Conservation (phyloP, 2,888 invertebrate species). For the Tiliacea aurago region DNA sequence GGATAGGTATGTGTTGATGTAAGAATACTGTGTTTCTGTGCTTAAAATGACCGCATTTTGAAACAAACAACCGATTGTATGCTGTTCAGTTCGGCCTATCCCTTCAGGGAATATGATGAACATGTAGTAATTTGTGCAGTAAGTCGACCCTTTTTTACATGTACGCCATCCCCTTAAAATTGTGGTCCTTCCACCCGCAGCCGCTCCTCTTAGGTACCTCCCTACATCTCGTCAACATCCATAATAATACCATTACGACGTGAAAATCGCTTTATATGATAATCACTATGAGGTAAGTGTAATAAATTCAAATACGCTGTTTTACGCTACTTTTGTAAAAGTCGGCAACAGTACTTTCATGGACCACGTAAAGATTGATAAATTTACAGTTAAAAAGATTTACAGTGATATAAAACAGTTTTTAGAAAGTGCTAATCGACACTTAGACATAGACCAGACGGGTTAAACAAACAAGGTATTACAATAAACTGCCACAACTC, state of each 20-base stretch:
- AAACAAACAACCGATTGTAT: background rate
- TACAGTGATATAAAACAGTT: constrained; percentile 48
- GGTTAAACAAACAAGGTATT: constrained; percentile 38
- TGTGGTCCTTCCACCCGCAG: background rate
- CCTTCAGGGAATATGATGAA: background rate
- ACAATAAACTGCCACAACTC: constrained; percentile 38
- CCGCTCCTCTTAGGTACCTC: background rate
- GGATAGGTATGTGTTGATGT: background rate
- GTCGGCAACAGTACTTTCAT: constrained; percentile 31
- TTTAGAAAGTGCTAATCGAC: constrained; percentile 43
- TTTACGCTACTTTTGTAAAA: constrained; percentile 22
- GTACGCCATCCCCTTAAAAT: background rate
- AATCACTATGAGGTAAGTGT: constrained; percentile 24
- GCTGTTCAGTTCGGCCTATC: background rate
- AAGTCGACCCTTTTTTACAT: constrained; percentile 14
- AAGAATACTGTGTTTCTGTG: background rate
- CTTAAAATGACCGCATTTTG: background rate
- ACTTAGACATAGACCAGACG: constrained; percentile 53
- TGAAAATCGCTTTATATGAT: constrained; percentile 40
- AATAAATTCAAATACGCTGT: constrained; percentile 23
- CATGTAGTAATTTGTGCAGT: constrained; percentile 4
- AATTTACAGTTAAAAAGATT: constrained; percentile 46
- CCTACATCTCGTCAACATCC: constrained; percentile 12
- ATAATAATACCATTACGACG: constrained; percentile 22
- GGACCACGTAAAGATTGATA: constrained; percentile 47